Base-by-base conservation (phyloP, 2,888 invertebrate genomes). In the Rhimphoctona megacephalus region DNA sequence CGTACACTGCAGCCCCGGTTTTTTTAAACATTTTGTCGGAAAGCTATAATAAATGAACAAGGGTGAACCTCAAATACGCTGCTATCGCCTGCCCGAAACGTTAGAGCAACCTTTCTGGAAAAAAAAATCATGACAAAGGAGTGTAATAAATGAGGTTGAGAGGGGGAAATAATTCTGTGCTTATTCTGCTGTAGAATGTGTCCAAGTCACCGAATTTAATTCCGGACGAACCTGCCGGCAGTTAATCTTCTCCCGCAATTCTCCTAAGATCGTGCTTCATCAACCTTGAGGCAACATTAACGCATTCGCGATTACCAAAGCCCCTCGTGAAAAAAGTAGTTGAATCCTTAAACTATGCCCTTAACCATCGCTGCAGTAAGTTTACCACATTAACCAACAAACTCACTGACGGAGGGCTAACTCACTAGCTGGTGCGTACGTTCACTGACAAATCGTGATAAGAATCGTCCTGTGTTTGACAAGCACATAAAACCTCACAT, bases 11-110 rank as follows among this genome's bases (percentile, higher is more conserved):
- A 22, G 33, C 43, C 49, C 19, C 19, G 22, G 2, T 61, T 30
- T 17, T 54, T 52, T 73, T 54, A 7, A 11, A 49, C 14, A 14
- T 22, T 36, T 54, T 36, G n/a, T 3, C n/a, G 5, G 22, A 36
- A 52, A 54, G 14, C n/a, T 36, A 30, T 73, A 17, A 73, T 73
- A 36, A 73, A 54, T 61, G 54, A 54, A 54, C 22, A 22, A 3
- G 54, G 54, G 54, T 54, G 30, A 61, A 30, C 57, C 57, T 30
- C 30, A 30, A 61, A 61, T 25, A 22, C 54, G 54, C 5, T 61
- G 30, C 30, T 6, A 17, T 4, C 2, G 25, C 30, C 6, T 30
- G 30, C 30, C 17, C 30, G 6, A 17, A 30, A 22, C 67, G 39
- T 39, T 39, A n/a, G n/a, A 17, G 61, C 17, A 61, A n/a, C 3